Evolutionary conservation across 30 jellyfish, hydroid and myxozoan species (phyloP), one percentile per base, ranked within the genome.

Genomic region (Catostylus mosaicus): DNA sequence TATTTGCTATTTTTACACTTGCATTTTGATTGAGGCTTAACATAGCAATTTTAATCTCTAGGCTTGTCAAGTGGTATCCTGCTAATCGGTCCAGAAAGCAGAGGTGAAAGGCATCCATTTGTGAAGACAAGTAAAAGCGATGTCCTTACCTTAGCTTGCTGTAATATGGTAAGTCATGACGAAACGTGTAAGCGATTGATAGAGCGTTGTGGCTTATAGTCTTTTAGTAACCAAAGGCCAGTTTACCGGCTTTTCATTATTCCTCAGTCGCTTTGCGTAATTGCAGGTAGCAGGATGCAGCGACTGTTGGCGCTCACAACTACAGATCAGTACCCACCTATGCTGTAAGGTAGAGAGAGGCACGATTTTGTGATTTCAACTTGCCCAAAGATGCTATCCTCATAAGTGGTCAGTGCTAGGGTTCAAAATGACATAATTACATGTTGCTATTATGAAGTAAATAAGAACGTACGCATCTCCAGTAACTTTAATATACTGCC

Each of bases 91-190:
- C 63, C 73, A 34, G 89, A 63, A 27, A 40, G 69, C 26, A 37
- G 88, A 60, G 47, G 30, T 16, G 82, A 78, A 16, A 36, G 22
- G 29, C 91, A 81, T 38, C 56, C 81, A 47, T 82, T 68, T 52
- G 40, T 69, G 12, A 26, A 32, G 34, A 70, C 86, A 12, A 82
- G 85, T 43, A 68, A 46, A 33, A 82, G 92, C 38, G 92, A 82
- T 43, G 92, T 82, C 9, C 73, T 82, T 12, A 32, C 92, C 2
- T 40, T 82, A 27, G 78, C 29, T 40, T 71, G 67, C 52, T 45
- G 75, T 18, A 48, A 66, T 26, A 34, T 24, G 79, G 88, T 77
- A 14, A 19, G 88, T 30, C 24, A 50, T 50, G 27, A 50, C 2
- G 24, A 50, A 8, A 10, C 24, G 19, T 50, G 18, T 50, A 50